These are phyloP conservation scores for Platysternon megacephalum DNA, from an alignment of 2,113 vertebrate species.

Conservation along the genomic window DNA sequence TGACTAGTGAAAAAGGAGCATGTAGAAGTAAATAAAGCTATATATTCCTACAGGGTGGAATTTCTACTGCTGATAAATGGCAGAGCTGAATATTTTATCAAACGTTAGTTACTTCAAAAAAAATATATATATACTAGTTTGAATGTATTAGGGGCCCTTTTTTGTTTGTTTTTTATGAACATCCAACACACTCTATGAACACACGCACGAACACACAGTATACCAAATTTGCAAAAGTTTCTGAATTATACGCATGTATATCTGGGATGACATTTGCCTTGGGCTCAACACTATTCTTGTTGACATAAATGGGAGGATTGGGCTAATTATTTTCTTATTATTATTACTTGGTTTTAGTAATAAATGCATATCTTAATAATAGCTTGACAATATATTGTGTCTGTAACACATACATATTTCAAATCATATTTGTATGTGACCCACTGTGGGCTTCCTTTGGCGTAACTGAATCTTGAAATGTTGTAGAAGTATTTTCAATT, in stretches of 20 bases:
- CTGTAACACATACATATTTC: not conserved
- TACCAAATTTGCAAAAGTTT: not conserved
- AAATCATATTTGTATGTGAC: accelerated
- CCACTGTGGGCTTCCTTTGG: not conserved
- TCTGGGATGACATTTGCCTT: not conserved
- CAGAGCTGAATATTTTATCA: not conserved
- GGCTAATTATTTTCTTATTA: not conserved
- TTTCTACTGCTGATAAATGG: not conserved
- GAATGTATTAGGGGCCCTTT: not conserved
- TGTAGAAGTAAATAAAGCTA: not conserved
- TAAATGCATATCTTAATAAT: not conserved
- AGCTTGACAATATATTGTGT: not conserved
- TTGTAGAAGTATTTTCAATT: not conserved
- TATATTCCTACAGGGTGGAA: not conserved
- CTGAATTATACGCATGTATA: not conserved
- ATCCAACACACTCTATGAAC: accelerated
- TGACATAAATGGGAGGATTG: not conserved
- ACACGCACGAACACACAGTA: no score
- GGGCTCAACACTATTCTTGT: not conserved
- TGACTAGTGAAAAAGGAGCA: not conserved
- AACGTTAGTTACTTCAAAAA: not conserved
- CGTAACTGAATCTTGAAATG: not conserved
- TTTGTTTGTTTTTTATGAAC: not conserved
- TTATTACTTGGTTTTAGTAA: not conserved
- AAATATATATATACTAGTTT: not conserved